Percentiles rank a stretch among this genome's conserved stretches.
Evolutionary conservation across 2,113 vertebrate species (phyloP).

Genomic region (Bos taurus): ARS-UCD2.0 NC_037330.1:23975001-23975500

Average conservation of each 20-base stretch:
- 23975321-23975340: conserved; percentile 78
- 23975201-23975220: background rate
- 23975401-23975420: conserved; percentile 87
- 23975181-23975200: background rate
- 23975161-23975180: background rate
- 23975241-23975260: conserved; percentile 35
- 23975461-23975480: conserved; percentile 83
- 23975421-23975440: conserved; percentile 88
- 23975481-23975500: conserved; percentile 92
- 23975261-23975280: background rate
- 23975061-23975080: background rate
- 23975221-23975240: background rate
- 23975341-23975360: conserved; percentile 86
- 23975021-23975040: background rate
- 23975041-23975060: background rate
- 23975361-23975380: conserved; percentile 81
- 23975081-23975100: background rate
- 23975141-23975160: background rate
- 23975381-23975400: conserved; percentile 83
- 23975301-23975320: conserved; percentile 74
- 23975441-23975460: conserved; percentile 84
- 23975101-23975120: background rate
- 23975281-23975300: conserved; percentile 14
- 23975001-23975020: background rate
- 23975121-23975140: conserved; percentile 23